These are phyloP conservation scores for Epiperipatus broadwayi DNA, from an alignment of 2,888 invertebrate species.

Conservation along the genomic window DNA sequence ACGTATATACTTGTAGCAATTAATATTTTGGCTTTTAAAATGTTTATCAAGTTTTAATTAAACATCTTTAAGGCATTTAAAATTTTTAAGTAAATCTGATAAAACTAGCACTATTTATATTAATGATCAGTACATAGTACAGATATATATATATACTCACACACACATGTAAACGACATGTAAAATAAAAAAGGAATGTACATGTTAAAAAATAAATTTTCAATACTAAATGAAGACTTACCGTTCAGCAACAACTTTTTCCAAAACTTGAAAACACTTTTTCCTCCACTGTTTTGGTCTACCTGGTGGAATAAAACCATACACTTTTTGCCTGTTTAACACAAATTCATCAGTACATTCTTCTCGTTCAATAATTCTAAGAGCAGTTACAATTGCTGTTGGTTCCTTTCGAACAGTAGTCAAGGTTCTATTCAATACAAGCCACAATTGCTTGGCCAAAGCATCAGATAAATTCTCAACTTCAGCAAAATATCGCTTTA, in stretches of 20 bases:
- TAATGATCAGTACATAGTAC: slow-evolving; percentile 9
- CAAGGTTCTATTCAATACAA: slow-evolving; percentile 69
- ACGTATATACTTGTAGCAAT: too few species aligned
- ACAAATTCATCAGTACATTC: slow-evolving; percentile 82
- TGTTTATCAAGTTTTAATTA: too few species aligned
- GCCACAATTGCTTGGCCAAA: slow-evolving; percentile 71
- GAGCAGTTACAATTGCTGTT: slow-evolving; percentile 79
- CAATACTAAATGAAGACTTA: slow-evolving; percentile 16
- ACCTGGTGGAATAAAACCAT: slow-evolving; percentile 79
- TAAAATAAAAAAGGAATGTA: slow-evolving; percentile 10
- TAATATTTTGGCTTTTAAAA: too few species aligned
- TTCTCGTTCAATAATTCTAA: slow-evolving; percentile 89
- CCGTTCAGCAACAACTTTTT: slow-evolving; percentile 31
- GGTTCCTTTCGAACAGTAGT: slow-evolving; percentile 87
- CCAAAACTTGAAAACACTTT: slow-evolving; percentile 55
- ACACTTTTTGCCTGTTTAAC: slow-evolving; percentile 49
- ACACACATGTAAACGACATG: not conserved
- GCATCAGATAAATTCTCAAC: slow-evolving; percentile 72
- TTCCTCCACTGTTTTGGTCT: slow-evolving; percentile 78
- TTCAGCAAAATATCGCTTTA: slow-evolving; percentile 88
- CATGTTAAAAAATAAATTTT: slow-evolving; percentile 7
- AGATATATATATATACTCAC: too few species aligned
- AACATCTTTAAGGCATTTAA: too few species aligned
- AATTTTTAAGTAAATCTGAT: too few species aligned
- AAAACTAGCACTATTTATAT: too few species aligned